Conservation (phyloP, 2,888 invertebrate species). For the Clunio marinus region DNA sequence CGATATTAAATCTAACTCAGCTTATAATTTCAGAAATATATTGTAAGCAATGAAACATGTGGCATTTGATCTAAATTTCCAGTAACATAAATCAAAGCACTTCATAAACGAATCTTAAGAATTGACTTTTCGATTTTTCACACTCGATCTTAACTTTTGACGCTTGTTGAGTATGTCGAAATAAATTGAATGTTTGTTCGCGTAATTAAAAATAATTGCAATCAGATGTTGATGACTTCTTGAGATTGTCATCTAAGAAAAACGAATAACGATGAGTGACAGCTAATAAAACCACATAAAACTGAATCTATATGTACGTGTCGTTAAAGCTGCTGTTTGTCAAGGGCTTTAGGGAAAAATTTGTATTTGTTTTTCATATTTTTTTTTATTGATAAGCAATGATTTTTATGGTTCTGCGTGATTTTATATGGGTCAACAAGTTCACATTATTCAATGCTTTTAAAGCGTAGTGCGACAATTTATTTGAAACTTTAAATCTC, state of each 20-base stretch:
- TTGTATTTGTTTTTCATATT: no score
- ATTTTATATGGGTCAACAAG: constrained; percentile 22
- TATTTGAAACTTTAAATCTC: background rate
- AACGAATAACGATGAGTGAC: constrained; percentile 24
- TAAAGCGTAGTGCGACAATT: no score
- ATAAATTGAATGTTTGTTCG: constrained; percentile 27
- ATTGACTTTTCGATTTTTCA: constrained; percentile 12
- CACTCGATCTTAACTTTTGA: constrained; percentile 23
- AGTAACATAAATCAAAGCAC: constrained; percentile 22
- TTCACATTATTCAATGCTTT: constrained; percentile 2
- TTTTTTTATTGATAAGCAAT: constrained; percentile 33
- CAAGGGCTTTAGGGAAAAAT: background rate
- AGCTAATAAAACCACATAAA: background rate
- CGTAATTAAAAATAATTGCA: constrained; percentile 38
- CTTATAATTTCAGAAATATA: background rate
- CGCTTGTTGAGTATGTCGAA: constrained; percentile 4
- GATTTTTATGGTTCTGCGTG: constrained; percentile 27
- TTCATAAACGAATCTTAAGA: constrained; percentile 6
- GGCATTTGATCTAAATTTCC: constrained; percentile 26
- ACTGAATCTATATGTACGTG: background rate
- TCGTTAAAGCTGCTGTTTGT: background rate
- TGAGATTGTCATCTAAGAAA: background rate
- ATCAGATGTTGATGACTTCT: constrained; percentile 32
- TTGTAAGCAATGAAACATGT: no score
- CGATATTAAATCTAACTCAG: background rate